Conservation (phyloP, 1,140 invertebrate species). For the Drosophila nasuta region DNA sequence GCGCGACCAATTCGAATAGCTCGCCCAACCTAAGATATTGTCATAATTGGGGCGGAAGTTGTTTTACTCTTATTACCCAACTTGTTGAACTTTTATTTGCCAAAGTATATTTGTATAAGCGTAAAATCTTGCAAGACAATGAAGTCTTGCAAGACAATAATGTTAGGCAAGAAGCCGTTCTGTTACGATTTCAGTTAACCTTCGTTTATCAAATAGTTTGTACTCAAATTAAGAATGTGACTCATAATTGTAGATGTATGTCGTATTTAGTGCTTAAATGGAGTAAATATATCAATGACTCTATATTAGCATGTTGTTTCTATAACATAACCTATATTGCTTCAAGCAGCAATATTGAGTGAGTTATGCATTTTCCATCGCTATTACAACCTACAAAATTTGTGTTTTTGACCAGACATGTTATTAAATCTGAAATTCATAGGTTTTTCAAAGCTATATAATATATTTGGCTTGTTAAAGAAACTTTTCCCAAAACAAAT, state of each 20-base stretch:
- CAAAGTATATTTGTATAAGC: constrained; percentile 8
- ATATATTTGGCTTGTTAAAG: constrained; percentile 45
- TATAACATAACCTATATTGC: background rate
- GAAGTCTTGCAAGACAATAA: constrained; percentile 35
- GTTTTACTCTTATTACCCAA: constrained; percentile 24
- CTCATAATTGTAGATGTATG: background rate
- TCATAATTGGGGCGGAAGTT: constrained; percentile 36
- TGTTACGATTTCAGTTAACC: constrained; percentile 20
- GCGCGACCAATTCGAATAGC: constrained; percentile 10
- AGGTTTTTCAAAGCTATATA: constrained; percentile 27
- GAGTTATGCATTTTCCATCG: no score
- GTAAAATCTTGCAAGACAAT: constrained; percentile 32
- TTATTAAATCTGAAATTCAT: background rate
- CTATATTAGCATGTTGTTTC: no score
- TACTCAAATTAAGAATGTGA: constrained; percentile 23
- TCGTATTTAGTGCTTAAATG: background rate
- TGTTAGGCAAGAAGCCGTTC: constrained; percentile 19
- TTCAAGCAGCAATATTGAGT: background rate
- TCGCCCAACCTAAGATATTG: constrained; percentile 30
- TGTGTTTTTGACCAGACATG: constrained; percentile 58
- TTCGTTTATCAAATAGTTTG: constrained; percentile 1
- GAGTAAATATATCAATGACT: no score
- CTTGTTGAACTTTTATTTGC: background rate
- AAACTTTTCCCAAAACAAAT: constrained; percentile 15
- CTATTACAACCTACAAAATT: background rate